phyloP scores from a whole-genome alignment of 2,797 vertebrate species.

The Pantherophis alleghaniensis region DNA sequence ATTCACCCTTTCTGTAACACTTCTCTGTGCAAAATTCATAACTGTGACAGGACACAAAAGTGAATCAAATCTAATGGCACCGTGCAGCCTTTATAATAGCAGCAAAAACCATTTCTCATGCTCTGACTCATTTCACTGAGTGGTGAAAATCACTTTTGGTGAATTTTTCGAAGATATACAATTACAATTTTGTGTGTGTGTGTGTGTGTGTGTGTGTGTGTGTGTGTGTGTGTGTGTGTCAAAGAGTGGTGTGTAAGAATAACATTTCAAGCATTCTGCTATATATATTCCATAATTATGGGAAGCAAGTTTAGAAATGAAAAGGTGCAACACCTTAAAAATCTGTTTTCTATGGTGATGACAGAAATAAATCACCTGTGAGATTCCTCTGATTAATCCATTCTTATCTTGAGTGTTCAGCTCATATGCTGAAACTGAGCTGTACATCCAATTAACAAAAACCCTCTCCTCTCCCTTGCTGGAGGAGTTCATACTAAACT shows the following conservation, averaged over 20 bases:
- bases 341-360: neutral
- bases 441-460: conserved; percentile 7
- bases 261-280: neutral
- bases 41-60: neutral
- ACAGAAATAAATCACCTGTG: neutral
- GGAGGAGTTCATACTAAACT: neutral
- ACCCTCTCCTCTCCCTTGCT: neutral
- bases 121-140: neutral
- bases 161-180: neutral
- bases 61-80: neutral
- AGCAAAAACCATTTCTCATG: neutral
- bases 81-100: neutral
- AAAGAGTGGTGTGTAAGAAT: neutral
- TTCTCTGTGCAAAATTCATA: neutral
- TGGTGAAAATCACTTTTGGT: neutral
- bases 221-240: no score
- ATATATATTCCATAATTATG: no score
- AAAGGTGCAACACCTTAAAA: neutral
- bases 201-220: no score
- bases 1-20: neutral
- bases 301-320: neutral
- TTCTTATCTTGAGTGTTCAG: conserved; percentile 1
- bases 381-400: conserved; percentile 4
- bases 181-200: neutral
- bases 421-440: neutral